Conservation (phyloP, 23 tunicate species). For the Styela clava region DNA sequence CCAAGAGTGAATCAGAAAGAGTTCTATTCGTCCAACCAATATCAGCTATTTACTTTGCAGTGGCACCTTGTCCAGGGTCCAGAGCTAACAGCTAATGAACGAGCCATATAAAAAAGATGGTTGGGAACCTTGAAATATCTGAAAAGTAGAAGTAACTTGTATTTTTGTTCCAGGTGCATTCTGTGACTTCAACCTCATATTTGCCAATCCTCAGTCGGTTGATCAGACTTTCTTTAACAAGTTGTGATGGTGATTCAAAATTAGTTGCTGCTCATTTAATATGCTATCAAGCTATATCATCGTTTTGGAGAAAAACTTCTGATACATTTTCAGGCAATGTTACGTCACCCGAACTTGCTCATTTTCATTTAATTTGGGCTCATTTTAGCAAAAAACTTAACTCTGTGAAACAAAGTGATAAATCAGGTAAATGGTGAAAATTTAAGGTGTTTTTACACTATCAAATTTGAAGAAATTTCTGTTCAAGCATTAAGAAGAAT, state of each 20-base stretch:
- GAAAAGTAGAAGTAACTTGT: no score
- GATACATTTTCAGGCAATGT: neutral
- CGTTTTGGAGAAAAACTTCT: slow-evolving; percentile 7
- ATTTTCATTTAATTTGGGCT: slow-evolving; percentile 23
- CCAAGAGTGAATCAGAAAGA: no score
- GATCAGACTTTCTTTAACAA: slow-evolving; percentile 15
- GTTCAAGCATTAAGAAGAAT: neutral
- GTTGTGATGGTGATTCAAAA: slow-evolving; percentile 14
- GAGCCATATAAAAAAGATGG: no score
- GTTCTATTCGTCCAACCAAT: no score
- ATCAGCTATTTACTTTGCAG: no score
- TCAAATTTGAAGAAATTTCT: slow-evolving; percentile 1
- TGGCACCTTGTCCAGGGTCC: no score
- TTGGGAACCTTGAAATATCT: no score
- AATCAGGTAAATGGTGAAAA: neutral
- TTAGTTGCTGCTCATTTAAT: slow-evolving; percentile 5
- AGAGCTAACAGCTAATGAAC: no score
- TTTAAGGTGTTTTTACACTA: neutral
- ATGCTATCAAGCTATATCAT: slow-evolving; percentile 6
- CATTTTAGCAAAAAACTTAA: slow-evolving; percentile 22
- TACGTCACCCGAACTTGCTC: slow-evolving; percentile 21
- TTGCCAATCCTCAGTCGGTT: neutral
- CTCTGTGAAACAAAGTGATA: neutral
- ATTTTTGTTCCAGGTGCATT: neutral
- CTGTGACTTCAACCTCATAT: neutral